Evolutionary conservation across 2,797 vertebrate species (phyloP).

Genomic region (Pitangus sulphuratus): DNA sequence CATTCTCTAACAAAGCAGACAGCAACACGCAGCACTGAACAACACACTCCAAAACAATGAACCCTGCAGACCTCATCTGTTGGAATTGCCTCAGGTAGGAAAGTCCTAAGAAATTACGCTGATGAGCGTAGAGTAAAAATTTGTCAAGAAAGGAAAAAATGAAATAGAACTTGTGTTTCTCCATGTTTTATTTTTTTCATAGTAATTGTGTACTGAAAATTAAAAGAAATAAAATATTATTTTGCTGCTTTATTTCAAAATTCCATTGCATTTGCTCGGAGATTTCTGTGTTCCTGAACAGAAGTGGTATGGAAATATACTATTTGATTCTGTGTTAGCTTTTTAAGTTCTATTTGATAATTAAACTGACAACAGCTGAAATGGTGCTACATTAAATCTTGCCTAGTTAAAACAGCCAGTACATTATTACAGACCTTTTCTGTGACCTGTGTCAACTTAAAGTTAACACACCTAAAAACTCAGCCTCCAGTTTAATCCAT

Average conservation of each 20-base stretch:
- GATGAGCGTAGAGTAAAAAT: neutral
- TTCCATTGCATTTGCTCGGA: neutral
- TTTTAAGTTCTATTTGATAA: neutral
- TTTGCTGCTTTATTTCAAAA: neutral
- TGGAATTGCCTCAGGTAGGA: neutral
- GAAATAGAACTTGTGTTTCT: neutral
- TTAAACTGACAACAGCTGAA: neutral
- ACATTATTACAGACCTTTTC: neutral
- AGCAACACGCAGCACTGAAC: neutral
- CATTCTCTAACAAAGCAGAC: neutral
- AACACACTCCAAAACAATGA: neutral
- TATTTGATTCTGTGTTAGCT: neutral
- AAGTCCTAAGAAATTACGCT: neutral
- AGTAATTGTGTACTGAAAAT: neutral
- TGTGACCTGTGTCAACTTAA: neutral
- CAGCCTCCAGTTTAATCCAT: neutral
- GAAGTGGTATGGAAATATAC: neutral
- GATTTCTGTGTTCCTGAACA: neutral
- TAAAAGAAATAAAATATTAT: neutral
- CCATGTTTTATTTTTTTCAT: neutral
- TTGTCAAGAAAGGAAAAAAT: neutral
- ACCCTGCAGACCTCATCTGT: neutral
- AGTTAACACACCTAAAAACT: neutral
- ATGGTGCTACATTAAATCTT: neutral
- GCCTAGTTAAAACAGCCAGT: neutral